Percentiles rank a stretch among this genome's conserved stretches.
Conservation (phyloP, 2,113 vertebrate genomes). For the Pantherophis guttatus region DNA sequence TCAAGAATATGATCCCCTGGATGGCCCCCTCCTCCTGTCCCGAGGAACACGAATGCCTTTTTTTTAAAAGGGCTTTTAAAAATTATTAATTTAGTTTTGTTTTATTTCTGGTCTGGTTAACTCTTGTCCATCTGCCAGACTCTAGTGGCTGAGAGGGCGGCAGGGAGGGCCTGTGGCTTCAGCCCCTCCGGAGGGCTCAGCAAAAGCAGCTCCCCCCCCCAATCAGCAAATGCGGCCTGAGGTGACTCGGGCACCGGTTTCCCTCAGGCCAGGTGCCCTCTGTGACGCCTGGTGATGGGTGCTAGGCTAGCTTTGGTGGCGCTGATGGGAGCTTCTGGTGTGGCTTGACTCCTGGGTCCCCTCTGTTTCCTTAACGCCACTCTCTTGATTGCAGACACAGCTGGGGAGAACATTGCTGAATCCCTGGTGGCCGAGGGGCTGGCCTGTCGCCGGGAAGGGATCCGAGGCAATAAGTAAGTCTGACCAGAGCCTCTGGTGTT, state of each 20-base stretch:
- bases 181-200: not conserved
- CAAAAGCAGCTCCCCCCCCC: not conserved
- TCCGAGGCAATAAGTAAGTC: slow-evolving; percentile 90
- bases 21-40: not conserved
- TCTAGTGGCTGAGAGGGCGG: not conserved
- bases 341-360: not conserved
- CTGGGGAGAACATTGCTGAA: slow-evolving; percentile 92
- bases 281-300: accelerated
- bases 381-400: slow-evolving; percentile 73
- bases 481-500: accelerated
- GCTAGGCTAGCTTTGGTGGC: not conserved
- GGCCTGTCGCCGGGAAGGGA: slow-evolving; percentile 89
- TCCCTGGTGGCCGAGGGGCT: slow-evolving; percentile 88
- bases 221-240: not conserved
- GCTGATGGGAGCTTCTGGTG: not conserved
- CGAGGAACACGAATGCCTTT: not conserved
- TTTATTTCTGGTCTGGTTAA: not conserved
- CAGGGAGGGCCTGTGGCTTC: not conserved
- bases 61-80: not conserved
- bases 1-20: not conserved
- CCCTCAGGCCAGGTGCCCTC: not conserved
- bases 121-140: not conserved
- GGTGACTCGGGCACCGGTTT: not conserved
- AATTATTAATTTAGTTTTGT: not conserved
- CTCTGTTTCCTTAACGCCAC: not conserved